Base-by-base conservation (phyloP, 2,888 invertebrate genomes). In the Amblyjoppa proteus region DNA sequence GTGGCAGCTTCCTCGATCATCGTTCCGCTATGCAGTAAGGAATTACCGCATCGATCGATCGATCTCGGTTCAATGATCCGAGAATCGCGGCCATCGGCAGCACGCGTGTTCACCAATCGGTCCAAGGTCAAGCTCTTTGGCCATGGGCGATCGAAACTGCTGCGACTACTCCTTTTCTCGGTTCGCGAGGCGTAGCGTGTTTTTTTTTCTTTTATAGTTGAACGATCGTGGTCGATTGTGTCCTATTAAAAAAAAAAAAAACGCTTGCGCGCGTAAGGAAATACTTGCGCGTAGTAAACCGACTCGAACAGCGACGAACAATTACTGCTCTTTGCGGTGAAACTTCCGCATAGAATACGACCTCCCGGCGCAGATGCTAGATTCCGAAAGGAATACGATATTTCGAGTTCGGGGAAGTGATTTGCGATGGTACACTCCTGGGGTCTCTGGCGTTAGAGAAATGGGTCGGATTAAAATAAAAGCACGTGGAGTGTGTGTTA, bases 391-490 rank as follows among this genome's bases (percentile, higher is more conserved):
- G 28, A 66, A 49, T 51, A 41, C 64, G 82, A 82, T 78, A 85
- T 85, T 80, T 71, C 83, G 87, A 83, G 75, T 83, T 87, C 74
- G 76, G 82, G 84, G 86, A 85, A 87, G 87, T 84, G 86, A 88
- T 89, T 88, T 80, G 84, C 87, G 81, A 84, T 80, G 69, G 71
- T 73, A 53, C 45, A 49, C 53, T 45, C 34, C 51, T 28, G 45
- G 49, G 13, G 28, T 9, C 41, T 58, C 61, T 85, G 70, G 80
- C 81, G 85, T 77, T 38, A 87, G 87, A 83, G 88, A 91, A 92
- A 91, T 89, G 88, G 89, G 88, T 88, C 88, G 90, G 87, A 88
- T 90, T 90, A 88, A 91, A 91, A 90, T 89, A 90, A 91, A 91
- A 89, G 87, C 87, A 85, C 85, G 28, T 69, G 76, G 87, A 89